Percentiles rank a stretch among this genome's conserved stretches.
Evolutionary conservation across 2,113 vertebrate species (phyloP).

Genomic region (Carassius gibelio): DNA sequence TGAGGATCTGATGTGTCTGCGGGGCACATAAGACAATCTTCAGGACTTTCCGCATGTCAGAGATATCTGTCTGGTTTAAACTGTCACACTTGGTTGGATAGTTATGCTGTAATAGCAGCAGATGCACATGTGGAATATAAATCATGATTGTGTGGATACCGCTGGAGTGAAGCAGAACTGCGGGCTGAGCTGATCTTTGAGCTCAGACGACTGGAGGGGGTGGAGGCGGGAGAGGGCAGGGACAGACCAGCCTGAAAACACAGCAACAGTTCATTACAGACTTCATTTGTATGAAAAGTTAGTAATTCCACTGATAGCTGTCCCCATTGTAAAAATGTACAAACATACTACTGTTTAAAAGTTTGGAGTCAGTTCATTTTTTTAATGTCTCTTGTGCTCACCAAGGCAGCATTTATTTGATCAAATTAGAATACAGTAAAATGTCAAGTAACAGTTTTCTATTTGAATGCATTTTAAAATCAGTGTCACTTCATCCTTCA

Average conservation of each 20-base stretch:
- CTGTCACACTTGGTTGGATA: neutral
- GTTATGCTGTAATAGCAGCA: neutral
- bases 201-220: conserved; percentile 62
- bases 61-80: neutral
- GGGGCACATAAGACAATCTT: neutral
- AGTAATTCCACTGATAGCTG: neutral
- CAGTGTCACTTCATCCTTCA: too few relatives aligned
- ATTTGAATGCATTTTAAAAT: too few relatives aligned
- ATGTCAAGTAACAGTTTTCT: too few relatives aligned
- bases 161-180: conserved; percentile 63
- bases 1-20: conserved; percentile 45
- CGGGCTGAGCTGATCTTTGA: conserved; percentile 63
- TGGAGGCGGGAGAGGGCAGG: conserved; percentile 70
- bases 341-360: too few relatives aligned
- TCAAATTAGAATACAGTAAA: too few relatives aligned
- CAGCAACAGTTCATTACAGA: neutral
- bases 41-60: neutral
- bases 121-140: neutral
- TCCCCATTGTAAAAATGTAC: too few relatives aligned
- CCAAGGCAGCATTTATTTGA: too few relatives aligned
- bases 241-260: conserved; percentile 64
- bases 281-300: neutral
- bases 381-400: too few relatives aligned
- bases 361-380: too few relatives aligned
- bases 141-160: conserved; percentile 40